Conservation (phyloP, 2,797 vertebrate genomes). For the Smutsia temminckii region DNA sequence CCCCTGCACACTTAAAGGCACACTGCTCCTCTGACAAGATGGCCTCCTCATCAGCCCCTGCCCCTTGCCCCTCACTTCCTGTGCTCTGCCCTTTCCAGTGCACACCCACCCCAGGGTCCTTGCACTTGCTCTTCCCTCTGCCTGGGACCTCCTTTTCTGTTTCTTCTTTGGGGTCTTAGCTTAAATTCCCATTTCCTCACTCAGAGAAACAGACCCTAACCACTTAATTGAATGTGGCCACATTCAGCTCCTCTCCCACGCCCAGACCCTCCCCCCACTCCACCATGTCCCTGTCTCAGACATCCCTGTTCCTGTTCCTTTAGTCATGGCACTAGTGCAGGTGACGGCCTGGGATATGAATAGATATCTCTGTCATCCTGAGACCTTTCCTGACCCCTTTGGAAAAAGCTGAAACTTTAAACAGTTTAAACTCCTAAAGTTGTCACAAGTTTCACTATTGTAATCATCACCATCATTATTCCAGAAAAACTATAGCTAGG, state of each 20-base stretch:
- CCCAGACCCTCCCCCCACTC: accelerated
- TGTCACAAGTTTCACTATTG: accelerated
- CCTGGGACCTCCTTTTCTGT: neutral
- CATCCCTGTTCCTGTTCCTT: neutral
- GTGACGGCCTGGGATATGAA: neutral
- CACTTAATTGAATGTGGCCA: too few relatives aligned
- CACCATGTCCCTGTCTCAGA: too few relatives aligned
- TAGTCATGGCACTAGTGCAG: too few relatives aligned
- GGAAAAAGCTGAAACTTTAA: neutral
- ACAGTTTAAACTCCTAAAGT: neutral
- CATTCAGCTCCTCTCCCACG: accelerated
- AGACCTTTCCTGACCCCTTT: neutral
- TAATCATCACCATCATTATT: accelerated
- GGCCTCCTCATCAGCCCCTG: too few relatives aligned
- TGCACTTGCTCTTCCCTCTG: neutral
- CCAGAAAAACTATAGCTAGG: neutral
- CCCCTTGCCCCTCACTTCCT: accelerated
- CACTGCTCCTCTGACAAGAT: neutral
- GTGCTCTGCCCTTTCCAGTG: neutral
- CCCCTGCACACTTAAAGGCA: neutral
- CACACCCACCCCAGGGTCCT: neutral
- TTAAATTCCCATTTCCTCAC: neutral
- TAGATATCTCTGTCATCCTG: too few relatives aligned
- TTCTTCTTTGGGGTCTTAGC: neutral
- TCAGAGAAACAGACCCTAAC: neutral